Percentiles rank a stretch among this genome's conserved stretches.
Evolutionary conservation across 1,140 invertebrate species (phyloP).

Genomic region (Drosophila takahashii): DNA sequence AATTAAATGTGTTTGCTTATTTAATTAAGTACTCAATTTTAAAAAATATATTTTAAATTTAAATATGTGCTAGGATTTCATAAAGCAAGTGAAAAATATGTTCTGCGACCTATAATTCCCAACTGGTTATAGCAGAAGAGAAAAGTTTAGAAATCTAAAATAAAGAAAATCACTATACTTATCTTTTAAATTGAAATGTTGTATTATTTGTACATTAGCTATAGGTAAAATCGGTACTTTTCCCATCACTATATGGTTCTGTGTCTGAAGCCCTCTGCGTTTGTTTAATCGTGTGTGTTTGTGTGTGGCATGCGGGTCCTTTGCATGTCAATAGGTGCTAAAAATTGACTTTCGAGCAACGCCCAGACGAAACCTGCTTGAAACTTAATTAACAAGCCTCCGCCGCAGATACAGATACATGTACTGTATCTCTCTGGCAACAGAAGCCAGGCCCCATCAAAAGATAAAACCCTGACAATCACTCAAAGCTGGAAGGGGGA

Average conservation of each 20-base stretch:
- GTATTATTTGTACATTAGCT: neutral
- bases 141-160: neutral
- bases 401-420: conserved; percentile 28
- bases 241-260: conserved; percentile 7
- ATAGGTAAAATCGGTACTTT: too few relatives aligned
- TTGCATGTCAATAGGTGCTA: conserved; percentile 83
- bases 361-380: conserved; percentile 55
- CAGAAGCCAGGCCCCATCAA: conserved; percentile 75
- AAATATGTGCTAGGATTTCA: too few relatives aligned
- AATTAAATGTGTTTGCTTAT: too few relatives aligned
- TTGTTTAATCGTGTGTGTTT: neutral
- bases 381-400: conserved; percentile 78
- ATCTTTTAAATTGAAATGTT: too few relatives aligned
- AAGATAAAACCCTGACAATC: conserved; percentile 79
- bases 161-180: neutral
- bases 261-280: neutral
- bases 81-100: too few relatives aligned
- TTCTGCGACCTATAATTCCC: neutral
- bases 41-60: too few relatives aligned
- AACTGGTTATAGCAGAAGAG: neutral
- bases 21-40: too few relatives aligned
- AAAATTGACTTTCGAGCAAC: conserved; percentile 68
- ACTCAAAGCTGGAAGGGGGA: conserved; percentile 62
- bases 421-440: conserved; percentile 53
- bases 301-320: conserved; percentile 57